phyloP scores from a whole-genome alignment of 2,797 vertebrate genomes.

The Rhyacichthys aspro region DNA sequence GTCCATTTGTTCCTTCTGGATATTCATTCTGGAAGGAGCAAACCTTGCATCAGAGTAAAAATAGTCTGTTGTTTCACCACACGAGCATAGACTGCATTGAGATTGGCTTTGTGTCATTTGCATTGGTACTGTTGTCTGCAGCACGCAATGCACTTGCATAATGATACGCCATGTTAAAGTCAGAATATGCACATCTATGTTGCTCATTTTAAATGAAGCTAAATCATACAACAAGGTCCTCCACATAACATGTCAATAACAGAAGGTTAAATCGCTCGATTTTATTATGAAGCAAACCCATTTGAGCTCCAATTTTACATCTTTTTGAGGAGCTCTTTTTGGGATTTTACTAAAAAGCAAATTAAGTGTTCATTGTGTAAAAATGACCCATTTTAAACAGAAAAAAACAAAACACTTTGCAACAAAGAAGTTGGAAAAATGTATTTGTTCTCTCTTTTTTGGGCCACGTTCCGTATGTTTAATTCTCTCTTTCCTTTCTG shows the following conservation, averaged over 20 bases:
- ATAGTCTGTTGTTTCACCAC: conserved; percentile 41
- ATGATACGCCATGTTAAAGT: conserved; percentile 38
- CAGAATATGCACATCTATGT: conserved; percentile 30
- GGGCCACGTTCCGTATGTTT: neutral
- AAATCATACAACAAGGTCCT: conserved; percentile 22
- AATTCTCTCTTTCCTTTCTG: neutral
- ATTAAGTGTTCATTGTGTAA: no score
- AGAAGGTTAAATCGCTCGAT: conserved; percentile 37
- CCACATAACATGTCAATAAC: conserved; percentile 42
- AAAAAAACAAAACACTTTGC: no score
- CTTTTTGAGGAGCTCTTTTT: no score
- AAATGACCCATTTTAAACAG: no score
- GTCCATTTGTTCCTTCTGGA: conserved; percentile 49
- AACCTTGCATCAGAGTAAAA: conserved; percentile 26
- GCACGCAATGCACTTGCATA: conserved; percentile 34
- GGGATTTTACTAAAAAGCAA: no score
- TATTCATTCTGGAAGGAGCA: conserved; percentile 31
- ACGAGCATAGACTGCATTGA: conserved; percentile 26
- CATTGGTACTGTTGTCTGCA: conserved; percentile 26
- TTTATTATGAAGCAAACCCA: conserved; percentile 6
- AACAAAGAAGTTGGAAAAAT: no score
- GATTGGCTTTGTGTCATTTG: conserved; percentile 50
- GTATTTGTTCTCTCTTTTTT: neutral
- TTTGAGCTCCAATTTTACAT: no score
- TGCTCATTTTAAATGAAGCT: conserved; percentile 33